Percentiles rank a stretch among this genome's conserved stretches.
These are phyloP conservation scores for Dermochelys coriacea DNA, from an alignment of 2,797 vertebrate genomes.

Conservation along the genomic window DNA sequence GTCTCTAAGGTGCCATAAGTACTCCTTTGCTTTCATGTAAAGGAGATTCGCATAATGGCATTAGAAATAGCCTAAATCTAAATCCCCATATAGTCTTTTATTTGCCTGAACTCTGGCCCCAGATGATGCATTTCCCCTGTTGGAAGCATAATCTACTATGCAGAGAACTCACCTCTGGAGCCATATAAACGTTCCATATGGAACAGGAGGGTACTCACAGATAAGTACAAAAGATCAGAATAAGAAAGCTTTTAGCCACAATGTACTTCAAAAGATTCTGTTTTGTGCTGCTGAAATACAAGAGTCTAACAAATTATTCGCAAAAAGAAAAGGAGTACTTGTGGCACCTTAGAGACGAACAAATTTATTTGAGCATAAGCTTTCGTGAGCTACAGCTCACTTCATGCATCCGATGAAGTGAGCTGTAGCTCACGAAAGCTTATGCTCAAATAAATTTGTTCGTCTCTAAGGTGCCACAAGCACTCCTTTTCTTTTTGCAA, in stretches of 20 bases:
- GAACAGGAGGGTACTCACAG: neutral
- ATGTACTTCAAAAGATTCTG: neutral
- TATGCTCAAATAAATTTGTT: no score
- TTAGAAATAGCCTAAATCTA: accelerated
- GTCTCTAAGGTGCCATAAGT: no score
- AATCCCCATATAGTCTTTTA: neutral
- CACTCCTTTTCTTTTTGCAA: no score
- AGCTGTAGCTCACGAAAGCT: no score
- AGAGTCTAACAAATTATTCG: constrained; percentile 13
- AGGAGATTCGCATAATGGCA: accelerated
- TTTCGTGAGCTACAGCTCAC: no score
- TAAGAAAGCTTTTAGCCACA: neutral
- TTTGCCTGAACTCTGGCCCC: accelerated
- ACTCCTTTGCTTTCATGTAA: no score
- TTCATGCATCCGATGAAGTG: no score
- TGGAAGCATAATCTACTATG: neutral
- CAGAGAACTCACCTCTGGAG: neutral
- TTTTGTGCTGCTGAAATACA: neutral
- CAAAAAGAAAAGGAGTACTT: no score
- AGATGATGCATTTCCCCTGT: accelerated
- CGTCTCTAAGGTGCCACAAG: no score
- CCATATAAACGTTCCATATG: neutral
- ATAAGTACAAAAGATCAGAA: constrained; percentile 5
- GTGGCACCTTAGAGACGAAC: no score
- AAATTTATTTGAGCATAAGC: no score